Conservation (phyloP, 1,140 invertebrate species). For the Diachasma alloeum region DNA sequence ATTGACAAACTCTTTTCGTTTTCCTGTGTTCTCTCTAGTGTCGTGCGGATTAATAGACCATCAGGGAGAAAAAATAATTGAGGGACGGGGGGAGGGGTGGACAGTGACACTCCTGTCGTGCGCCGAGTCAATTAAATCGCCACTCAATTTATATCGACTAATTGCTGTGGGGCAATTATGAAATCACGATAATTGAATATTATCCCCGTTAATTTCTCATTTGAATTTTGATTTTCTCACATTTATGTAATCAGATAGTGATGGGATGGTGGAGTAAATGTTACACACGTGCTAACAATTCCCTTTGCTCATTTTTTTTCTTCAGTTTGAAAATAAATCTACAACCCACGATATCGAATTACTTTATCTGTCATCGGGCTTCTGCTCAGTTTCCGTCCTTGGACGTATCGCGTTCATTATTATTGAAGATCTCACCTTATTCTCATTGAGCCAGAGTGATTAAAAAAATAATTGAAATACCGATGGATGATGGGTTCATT, state of each 20-base stretch:
- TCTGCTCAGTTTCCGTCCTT: slow-evolving; percentile 14
- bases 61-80: background rate
- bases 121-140: background rate
- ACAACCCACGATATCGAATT: slow-evolving; percentile 27
- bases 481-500: background rate
- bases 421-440: slow-evolving; percentile 3
- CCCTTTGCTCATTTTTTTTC: background rate
- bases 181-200: background rate
- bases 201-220: background rate
- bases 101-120: background rate
- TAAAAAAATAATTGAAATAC: slow-evolving; percentile 3
- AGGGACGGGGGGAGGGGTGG: background rate
- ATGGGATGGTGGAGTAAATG: background rate
- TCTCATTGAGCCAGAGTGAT: background rate
- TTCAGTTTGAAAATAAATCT: slow-evolving; percentile 11
- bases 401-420: slow-evolving; percentile 1
- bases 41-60: background rate
- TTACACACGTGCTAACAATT: background rate
- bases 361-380: slow-evolving; percentile 14
- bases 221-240: background rate
- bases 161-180: background rate
- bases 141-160: background rate
- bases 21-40: background rate
- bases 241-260: background rate
- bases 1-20: background rate